Base-by-base conservation (phyloP, 1,140 invertebrate species). In the Chymomyza costata region DNA sequence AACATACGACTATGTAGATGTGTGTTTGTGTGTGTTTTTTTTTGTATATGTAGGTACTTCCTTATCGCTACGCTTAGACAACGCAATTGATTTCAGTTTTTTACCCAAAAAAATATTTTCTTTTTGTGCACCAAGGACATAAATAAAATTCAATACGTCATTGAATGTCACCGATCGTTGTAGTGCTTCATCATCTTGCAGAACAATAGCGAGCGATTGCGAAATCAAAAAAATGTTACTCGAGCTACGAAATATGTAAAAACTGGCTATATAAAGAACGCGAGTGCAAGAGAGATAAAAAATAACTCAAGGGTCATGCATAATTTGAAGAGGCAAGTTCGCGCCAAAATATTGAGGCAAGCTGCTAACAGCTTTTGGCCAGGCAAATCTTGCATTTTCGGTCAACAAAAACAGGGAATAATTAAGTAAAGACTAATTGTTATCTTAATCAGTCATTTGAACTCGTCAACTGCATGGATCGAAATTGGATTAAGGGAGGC, bases 71-170 rank as follows among this genome's bases (percentile, higher is more conserved):
- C 30, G 46, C 51, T 28, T 50, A 57, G 70, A 66, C 71, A 76
- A 60, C 73, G 71, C 73, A 78, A 78, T 78, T 78, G 71, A 78
- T 78, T 78, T 76, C 52, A 61, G 49, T 63, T 76, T 76, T 76
- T 57, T 80, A 67, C 54, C 66, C 67, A 56, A 78, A 78, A 65
- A 57, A 65, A 32, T 25, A 57, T 25, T 25, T 25, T 3, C 21
- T 25, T 25, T 25, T 3, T 25, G 21, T 44, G 32, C 32, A 19
- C n/a, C n/a, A 69, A 70, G 70, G 48, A 66, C 73, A 78, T 71
- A 70, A 65, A 76, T 78, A 76, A 70, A 65, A 80, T 53, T 62
- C 43, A 43, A 49, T 50, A 66, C 53, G 65, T 76, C 60, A 57
- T 65, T 68, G 70, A 76, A 76, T 76, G 65, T 70, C 70, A 76